Base-by-base conservation (phyloP, 1,140 invertebrate species). In the Trichomalopsis sarcophagae region DNA sequence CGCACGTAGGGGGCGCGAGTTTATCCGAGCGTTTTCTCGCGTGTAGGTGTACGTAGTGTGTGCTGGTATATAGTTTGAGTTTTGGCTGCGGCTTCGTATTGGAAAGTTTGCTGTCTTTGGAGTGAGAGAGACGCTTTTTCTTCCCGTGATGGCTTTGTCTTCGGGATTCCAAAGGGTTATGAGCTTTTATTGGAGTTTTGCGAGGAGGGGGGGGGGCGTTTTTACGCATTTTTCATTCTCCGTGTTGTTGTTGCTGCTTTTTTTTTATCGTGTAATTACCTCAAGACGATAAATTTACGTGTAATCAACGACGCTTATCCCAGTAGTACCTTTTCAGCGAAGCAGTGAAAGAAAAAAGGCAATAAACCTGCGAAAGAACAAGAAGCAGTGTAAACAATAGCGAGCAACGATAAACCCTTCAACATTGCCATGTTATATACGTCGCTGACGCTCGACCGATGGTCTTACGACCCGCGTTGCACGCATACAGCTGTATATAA, bases 1-100 rank as follows among this genome's bases (percentile, higher is more conserved):
- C 30, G 0, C 77, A 79, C 77, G 55, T 79, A 79, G 77, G 27
- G 30, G 68, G 68, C 30, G 13, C 27, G 17, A 79, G 50, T 79
- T 79, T 79, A 79, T 79, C 27, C 27, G 66, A 9, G 13, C 36
- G 50, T 62, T 62, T n/a, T 62, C 21, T n/a, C n/a, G 0, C 1
- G 17, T 62, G 5, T n/a, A 21, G 2, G 5, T 62, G 4, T 17
- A 62, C 6, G 5, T 62, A 62, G 21, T 62, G 3, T 62, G 3
- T n/a, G 17, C 13, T 50, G 1, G 10, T 50, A 50, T 27, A 11
- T 55, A 55, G 50, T 55, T 55, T 55, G 0, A 55, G 17, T 55
- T 55, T 62, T 62, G 55, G 3, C 17, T 62, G 21, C 55, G 21
- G 17, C 17, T n/a, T 62, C 55, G 55, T n/a, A 62, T n/a, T 62